Conservation (phyloP, 2,888 invertebrate species). For the Pristionchus exspectatus region DNA sequence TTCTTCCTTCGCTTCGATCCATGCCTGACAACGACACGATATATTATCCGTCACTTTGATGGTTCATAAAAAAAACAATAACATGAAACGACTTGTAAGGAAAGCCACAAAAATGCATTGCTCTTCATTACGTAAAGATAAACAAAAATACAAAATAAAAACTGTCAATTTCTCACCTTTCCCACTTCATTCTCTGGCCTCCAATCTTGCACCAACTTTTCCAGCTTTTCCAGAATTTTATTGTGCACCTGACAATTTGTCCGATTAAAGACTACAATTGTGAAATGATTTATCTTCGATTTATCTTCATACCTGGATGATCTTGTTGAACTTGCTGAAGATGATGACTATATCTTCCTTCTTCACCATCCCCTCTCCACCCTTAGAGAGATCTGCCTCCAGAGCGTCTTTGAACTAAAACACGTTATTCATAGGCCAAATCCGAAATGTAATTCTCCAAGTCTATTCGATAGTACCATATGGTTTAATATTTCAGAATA, state of each 20-base stretch:
- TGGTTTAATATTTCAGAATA: too few relatives aligned
- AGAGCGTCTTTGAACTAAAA: conserved; percentile 91
- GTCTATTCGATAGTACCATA: too few relatives aligned
- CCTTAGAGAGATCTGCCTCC: conserved; percentile 82
- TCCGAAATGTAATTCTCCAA: not conserved
- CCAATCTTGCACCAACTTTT: conserved; percentile 82
- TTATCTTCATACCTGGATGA: not conserved
- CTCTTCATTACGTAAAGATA: too few relatives aligned
- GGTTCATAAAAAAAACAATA: too few relatives aligned
- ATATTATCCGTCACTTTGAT: too few relatives aligned
- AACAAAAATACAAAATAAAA: not conserved
- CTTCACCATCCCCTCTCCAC: conserved; percentile 28
- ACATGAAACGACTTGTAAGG: not conserved
- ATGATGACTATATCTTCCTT: conserved; percentile 41
- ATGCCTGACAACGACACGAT: conserved; percentile 83
- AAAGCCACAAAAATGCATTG: too few relatives aligned
- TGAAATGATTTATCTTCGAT: not conserved
- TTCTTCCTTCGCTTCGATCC: conserved; percentile 83
- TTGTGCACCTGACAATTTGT: conserved; percentile 87
- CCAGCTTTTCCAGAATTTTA: conserved; percentile 84
- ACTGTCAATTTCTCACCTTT: conserved; percentile 14
- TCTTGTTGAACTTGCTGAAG: conserved; percentile 40
- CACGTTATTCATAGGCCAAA: not conserved
- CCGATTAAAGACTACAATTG: not conserved
- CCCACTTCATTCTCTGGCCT: conserved; percentile 72